A percentile compares a stretch with the other conserved stretches of the same genome.
phyloP scores from a whole-genome alignment of 1,140 invertebrate genomes.

The Cydia fagiglandana region DNA sequence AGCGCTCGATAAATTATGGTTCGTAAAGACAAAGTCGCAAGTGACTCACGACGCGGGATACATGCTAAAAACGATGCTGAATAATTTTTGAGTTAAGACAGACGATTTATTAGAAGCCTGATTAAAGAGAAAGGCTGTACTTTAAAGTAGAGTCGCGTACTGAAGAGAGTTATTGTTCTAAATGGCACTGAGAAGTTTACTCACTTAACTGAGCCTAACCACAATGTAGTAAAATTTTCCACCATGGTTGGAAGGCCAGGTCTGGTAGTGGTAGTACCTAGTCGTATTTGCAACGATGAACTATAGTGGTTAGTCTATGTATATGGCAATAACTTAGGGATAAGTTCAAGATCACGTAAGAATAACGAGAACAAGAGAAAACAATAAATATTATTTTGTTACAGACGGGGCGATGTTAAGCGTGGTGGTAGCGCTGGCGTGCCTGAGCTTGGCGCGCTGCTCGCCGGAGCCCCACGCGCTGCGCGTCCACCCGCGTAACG shows the following conservation, averaged over 20 bases:
- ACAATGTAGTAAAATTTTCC: too few relatives aligned
- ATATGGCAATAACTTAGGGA: too few relatives aligned
- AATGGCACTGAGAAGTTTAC: conserved; percentile 30
- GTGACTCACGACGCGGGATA: conserved; percentile 37
- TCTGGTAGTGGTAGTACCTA: too few relatives aligned
- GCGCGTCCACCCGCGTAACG: conserved; percentile 52
- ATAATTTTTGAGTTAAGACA: background rate
- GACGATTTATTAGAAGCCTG: too few relatives aligned
- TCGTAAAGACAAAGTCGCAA: conserved; percentile 41
- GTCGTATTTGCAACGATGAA: too few relatives aligned
- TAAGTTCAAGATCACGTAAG: too few relatives aligned
- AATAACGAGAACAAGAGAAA: conserved; percentile 36
- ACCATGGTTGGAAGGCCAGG: too few relatives aligned
- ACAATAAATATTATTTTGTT: conserved; percentile 35
- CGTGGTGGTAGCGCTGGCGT: conserved; percentile 70
- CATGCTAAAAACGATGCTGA: conserved; percentile 2
- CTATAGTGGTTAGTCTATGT: too few relatives aligned
- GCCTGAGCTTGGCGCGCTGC: conserved; percentile 69
- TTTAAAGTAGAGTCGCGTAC: too few relatives aligned
- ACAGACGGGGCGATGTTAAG: conserved; percentile 74
- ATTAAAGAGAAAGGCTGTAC: too few relatives aligned
- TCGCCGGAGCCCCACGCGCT: conserved; percentile 62
- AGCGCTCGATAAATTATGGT: conserved; percentile 50
- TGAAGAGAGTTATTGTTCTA: conserved; percentile 36
- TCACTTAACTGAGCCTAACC: too few relatives aligned